Evolutionary conservation across 2,797 vertebrate genomes (phyloP), one percentile per base, ranked within the genome.

Genomic region (Lindbergichthys nudifrons): DNA sequence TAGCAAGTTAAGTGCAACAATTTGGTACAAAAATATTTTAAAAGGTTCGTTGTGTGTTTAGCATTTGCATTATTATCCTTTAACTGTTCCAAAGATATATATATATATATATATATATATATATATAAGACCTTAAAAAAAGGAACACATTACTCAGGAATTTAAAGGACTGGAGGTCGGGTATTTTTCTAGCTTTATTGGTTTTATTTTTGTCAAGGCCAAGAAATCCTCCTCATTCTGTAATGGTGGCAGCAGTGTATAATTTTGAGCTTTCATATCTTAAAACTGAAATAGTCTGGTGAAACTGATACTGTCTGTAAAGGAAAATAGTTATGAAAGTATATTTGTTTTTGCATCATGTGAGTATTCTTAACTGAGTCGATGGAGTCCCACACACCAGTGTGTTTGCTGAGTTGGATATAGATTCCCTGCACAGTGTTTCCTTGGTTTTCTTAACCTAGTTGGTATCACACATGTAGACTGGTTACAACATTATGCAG

Each of bases 341-440:
- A 36, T 8, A 56, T 18, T 26, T 39, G 39, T 12, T 12, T 7
- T 7, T 26, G 18, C n/a, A 45, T 26, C 6, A 52, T 21, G 48
- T 46, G 14, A 36, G 23, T n/a, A 9, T 58, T 58, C 32, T 30
- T 19, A 48, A 12, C 23, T 68, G 3, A 32, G 46, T n/a, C 10
- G 7, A n/a, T 26, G 45, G 23, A 18, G 51, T 18, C 65, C 12
- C 10, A 36, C 39, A 3, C 10, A 42, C 8, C 32, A 36, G 32
- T 36, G 16, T 43, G 5, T 16, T 2, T 10, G 8, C 4, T 52
- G 30, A 16, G 41, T 62, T 18, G 30, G 39, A 45, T 60, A 53
- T 48, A 26, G 48, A 63, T 62, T 79, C 36, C 19, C 23, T 56
- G 45, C n/a, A 32, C 47, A 77, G 41, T 72, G 50, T 41, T 62